Evolutionary conservation across 2,888 invertebrate species (phyloP), one percentile per base, ranked within the genome.

Genomic region (Rapana venosa): DNA sequence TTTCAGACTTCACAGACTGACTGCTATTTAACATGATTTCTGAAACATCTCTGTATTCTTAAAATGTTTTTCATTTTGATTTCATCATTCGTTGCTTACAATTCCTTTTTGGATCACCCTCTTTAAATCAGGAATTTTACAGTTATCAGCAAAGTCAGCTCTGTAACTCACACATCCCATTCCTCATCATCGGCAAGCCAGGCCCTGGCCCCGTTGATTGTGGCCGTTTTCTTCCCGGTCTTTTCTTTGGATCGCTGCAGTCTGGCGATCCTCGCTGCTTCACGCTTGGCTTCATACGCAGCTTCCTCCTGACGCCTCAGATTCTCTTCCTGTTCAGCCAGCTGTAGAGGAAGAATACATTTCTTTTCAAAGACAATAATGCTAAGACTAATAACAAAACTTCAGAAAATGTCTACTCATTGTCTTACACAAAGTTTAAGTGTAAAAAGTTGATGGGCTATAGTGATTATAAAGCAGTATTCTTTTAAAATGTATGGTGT

Each of bases 281-380:
- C 95, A 32, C 94, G 92, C 91, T 94, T 95, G 36, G 96, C 95
- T 89, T 95, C 95, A 91, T 94, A 95, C 90, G 94, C 95, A 1
- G 94, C 94, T 91, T 96, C 96, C 91, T 96, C 96, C 90, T 95
- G 95, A 90, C 94, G 89, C 58, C 95, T 92, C 83, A 96, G 90
- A 89, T 95, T 95, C 89, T 96, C 95, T 88, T 96, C 96, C 86
- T 96, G 95, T 70, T 94, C 94, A n/a, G 94, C 94, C 66, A 96
- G 93, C 95, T 96, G 90, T 36, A 88, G 90, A 66, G 26, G 26
- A 66, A 26, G 22, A 66, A 66, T 17, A 66, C 26, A 66, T 47
- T 47, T 47, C 8, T 47, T 47, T 47, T 47, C 2, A 47, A 47
- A 47, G 8, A 47, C 47, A 47, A 66, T 17, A 66, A 66, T 66